Evolutionary conservation across 1,140 invertebrate species (phyloP).

Genomic region (Hyposmocoma kahamanoa): DNA sequence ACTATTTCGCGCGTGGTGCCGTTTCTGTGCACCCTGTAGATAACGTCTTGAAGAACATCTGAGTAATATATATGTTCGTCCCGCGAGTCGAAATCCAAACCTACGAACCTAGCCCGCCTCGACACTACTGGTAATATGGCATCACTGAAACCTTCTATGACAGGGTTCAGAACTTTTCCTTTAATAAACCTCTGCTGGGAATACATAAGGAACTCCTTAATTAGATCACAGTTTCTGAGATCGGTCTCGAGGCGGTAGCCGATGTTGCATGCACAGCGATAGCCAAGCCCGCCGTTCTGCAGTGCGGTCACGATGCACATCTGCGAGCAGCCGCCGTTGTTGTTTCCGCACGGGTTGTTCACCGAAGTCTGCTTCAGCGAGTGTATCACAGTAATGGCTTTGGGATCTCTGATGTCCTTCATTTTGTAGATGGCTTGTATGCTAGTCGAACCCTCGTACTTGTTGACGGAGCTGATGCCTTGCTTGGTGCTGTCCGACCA

Average conservation of each 20-base stretch:
- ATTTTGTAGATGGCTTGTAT: slow-evolving; percentile 88
- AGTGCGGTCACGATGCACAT: slow-evolving; percentile 94
- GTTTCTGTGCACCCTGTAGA: slow-evolving; percentile 92
- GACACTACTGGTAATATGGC: slow-evolving; percentile 95
- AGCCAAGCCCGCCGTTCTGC: slow-evolving; percentile 86
- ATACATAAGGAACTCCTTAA: slow-evolving; percentile 96
- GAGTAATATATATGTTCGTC: slow-evolving; percentile 97
- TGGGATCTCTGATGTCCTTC: slow-evolving; percentile 86
- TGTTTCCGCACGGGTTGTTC: slow-evolving; percentile 91
- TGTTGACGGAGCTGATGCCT: slow-evolving; percentile 93
- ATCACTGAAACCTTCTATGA: slow-evolving; percentile 93
- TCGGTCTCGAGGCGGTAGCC: slow-evolving; percentile 87
- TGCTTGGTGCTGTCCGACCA: slow-evolving; percentile 98
- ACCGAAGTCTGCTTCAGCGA: slow-evolving; percentile 83
- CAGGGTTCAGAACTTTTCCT: slow-evolving; percentile 92
- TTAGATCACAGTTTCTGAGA: slow-evolving; percentile 87
- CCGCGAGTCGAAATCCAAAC: slow-evolving; percentile 95
- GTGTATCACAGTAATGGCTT: slow-evolving; percentile 88
- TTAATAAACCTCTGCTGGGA: slow-evolving; percentile 98
- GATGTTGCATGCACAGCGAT: slow-evolving; percentile 94
- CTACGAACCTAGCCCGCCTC: slow-evolving; percentile 93
- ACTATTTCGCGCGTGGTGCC: slow-evolving; percentile 94
- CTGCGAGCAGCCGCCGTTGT: slow-evolving; percentile 94
- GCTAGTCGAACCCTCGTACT: slow-evolving; percentile 85
- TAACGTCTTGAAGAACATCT: slow-evolving; percentile 97